Evolutionary conservation across 2,888 invertebrate genomes (phyloP), one percentile per base, ranked within the genome.

Genomic region (Scaptomyza parva): DNA sequence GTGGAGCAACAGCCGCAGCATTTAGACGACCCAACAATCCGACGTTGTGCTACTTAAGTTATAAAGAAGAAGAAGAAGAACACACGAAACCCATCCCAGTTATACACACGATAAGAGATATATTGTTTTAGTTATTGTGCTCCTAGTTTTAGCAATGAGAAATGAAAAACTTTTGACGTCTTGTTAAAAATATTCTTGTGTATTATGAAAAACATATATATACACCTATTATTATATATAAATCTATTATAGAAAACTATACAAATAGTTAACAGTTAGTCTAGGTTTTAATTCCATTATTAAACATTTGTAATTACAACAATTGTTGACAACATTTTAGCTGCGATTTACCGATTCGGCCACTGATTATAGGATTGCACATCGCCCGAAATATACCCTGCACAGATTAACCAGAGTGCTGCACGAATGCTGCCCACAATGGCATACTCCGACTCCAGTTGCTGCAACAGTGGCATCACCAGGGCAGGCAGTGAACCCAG

Each of bases 401-500:
- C 62, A 0, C 65, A 68, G 39, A 82, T 52, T 2, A 82, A 11
- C 88, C 86, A 88, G 0, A 82, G 22, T 0, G 76, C 68, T 0
- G 70, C 66, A 9, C 84, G 66, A 1, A 87, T 62, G 48, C 62
- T 89, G 24, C 94, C 94, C n/a, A 95, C 94, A 44, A 94, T 92
- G 0, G 55, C 35, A 7, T 74, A 68, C 6, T 84, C 30, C 0
- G 54, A 8, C n/a, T 81, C 85, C 17, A 81, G 43, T 2, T 80
- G 47, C 9, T 80, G 63, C 39, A 86, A 30, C 77, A 93, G 93
- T 0, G 95, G 95, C 2, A 94, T 93, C 35, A 95, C 90, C 78
- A 95, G 94, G 18, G 95, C 95, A 0, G 95, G 94, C 41, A 95
- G 91, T 0, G 95, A 94, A 4, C 95, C 95, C 28, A 95, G 93